phyloP scores from a whole-genome alignment of 1,140 invertebrate genomes.

The Gonioctena quinquepunctata region DNA sequence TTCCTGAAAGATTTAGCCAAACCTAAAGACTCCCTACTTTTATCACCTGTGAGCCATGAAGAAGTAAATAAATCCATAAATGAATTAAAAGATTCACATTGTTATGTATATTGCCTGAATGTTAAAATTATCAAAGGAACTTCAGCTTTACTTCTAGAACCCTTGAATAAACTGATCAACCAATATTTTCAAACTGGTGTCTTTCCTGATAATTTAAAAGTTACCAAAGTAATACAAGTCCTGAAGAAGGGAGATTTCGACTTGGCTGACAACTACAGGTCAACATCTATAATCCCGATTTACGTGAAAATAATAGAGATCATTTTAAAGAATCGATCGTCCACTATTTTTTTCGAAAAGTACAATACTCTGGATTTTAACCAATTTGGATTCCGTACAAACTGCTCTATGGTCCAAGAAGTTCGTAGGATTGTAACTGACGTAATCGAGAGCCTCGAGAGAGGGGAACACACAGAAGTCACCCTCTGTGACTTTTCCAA shows the following conservation, averaged over 20 bases:
- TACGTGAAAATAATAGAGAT: slow-evolving; percentile 34
- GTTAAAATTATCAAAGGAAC: no score
- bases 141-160: no score
- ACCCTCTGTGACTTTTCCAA: background rate
- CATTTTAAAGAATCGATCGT: slow-evolving; percentile 23
- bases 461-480: background rate
- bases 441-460: background rate
- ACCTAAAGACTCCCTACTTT: no score
- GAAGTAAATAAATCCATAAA: no score
- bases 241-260: slow-evolving; percentile 27
- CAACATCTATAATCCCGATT: slow-evolving; percentile 25
- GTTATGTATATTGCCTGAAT: no score
- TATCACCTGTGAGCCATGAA: no score
- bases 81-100: no score
- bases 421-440: background rate
- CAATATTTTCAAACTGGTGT: no score
- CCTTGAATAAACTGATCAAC: no score
- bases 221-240: slow-evolving; percentile 29
- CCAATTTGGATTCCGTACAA: background rate
- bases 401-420: background rate
- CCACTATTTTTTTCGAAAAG: slow-evolving; percentile 24
- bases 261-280: slow-evolving; percentile 23
- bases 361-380: slow-evolving; percentile 19
- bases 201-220: slow-evolving; percentile 31
- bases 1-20: no score